Conservation (phyloP, 2,888 invertebrate genomes). For the Odontothrips loti region DNA sequence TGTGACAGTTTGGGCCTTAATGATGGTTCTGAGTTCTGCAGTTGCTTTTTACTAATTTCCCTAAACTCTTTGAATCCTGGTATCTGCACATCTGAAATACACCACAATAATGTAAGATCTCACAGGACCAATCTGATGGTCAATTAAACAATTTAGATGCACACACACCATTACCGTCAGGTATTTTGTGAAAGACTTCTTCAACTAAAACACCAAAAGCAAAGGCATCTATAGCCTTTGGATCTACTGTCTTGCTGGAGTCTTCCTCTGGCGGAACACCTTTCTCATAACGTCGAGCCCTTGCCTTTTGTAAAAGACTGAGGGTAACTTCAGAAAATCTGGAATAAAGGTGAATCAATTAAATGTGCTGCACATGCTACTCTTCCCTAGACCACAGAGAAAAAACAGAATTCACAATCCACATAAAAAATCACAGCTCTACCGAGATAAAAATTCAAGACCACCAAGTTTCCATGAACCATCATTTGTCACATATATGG, state of each 20-base stretch:
- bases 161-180: slow-evolving; percentile 49
- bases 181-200: slow-evolving; percentile 63
- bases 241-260: slow-evolving; percentile 47
- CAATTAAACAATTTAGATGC: not conserved
- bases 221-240: slow-evolving; percentile 66
- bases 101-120: not conserved
- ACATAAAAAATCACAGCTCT: slow-evolving; percentile 31
- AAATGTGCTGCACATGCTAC: not conserved
- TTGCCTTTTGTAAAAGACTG: slow-evolving; percentile 63
- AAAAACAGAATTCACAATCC: not conserved
- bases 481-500: slow-evolving; percentile 76
- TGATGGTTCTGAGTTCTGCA: slow-evolving; percentile 62
- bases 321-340: slow-evolving; percentile 61
- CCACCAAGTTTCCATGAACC: slow-evolving; percentile 86
- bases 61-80: slow-evolving; percentile 66
- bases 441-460: slow-evolving; percentile 64
- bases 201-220: slow-evolving; percentile 71
- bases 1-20: slow-evolving; percentile 64
- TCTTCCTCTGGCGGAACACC: slow-evolving; percentile 69
- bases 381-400: not conserved
- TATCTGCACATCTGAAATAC: slow-evolving; percentile 47
- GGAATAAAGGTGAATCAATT: slow-evolving; percentile 45
- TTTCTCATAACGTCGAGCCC: slow-evolving; percentile 64
- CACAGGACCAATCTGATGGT: not conserved
- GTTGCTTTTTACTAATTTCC: slow-evolving; percentile 62